Conservation (phyloP, 2,888 invertebrate genomes). For the Drosophila barbarae region DNA sequence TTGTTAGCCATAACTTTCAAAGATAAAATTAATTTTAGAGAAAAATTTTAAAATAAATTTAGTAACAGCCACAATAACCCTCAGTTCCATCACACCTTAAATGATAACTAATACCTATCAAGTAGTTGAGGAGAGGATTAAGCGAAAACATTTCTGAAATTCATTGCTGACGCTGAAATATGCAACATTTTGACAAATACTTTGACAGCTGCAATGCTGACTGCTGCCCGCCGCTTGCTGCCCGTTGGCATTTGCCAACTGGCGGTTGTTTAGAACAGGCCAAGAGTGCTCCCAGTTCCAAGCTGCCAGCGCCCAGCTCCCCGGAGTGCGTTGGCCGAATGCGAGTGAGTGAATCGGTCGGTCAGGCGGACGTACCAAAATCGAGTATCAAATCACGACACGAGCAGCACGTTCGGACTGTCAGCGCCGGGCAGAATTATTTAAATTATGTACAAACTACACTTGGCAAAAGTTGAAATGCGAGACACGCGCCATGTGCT, state of each 20-base stretch:
- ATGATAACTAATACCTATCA: background rate
- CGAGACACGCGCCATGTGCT: constrained; percentile 64
- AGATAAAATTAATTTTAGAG: too few species aligned
- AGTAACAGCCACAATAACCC: background rate
- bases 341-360: constrained; percentile 6
- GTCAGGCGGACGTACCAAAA: constrained; percentile 20
- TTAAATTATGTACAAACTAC: constrained; percentile 69
- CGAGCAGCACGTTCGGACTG: constrained; percentile 57
- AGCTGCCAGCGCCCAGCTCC: constrained; percentile 4
- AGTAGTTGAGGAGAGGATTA: constrained; percentile 7
- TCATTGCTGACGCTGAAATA: constrained; percentile 67
- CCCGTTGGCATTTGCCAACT: constrained; percentile 12
- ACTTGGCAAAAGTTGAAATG: constrained; percentile 60
- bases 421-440: constrained; percentile 59
- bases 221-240: constrained; percentile 5
- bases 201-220: constrained; percentile 65
- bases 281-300: background rate
- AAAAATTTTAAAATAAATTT: too few species aligned
- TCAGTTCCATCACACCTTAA: background rate
- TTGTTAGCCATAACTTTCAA: too few species aligned
- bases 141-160: constrained; percentile 53
- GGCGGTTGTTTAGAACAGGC: constrained; percentile 17
- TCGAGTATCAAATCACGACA: constrained; percentile 47
- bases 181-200: constrained; percentile 72
- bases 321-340: constrained; percentile 22